Conservation (phyloP, 2,113 vertebrate genomes). For the Paramormyrops kingsleyae region DNA sequence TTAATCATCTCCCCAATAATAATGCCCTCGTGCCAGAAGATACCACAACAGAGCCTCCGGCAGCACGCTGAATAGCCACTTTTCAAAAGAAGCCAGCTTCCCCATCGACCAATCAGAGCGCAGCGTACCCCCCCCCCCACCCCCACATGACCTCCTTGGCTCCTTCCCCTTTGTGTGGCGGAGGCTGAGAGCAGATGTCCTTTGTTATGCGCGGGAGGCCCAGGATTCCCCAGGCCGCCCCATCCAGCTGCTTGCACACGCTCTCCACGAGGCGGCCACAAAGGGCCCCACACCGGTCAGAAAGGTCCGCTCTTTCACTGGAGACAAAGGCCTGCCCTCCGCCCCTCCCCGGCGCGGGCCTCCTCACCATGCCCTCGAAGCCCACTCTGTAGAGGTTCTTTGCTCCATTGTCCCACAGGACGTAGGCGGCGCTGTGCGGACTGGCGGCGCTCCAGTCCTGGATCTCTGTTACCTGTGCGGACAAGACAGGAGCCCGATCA, state of each 20-base stretch:
- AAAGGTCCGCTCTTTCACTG: conserved; percentile 30
- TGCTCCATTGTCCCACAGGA: conserved; percentile 98
- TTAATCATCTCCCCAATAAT: not conserved
- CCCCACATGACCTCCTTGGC: conserved; percentile 48
- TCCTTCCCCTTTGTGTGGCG: conserved; percentile 30
- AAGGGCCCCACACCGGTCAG: conserved; percentile 45
- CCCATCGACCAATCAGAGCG: conserved; percentile 4
- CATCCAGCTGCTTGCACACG: conserved; percentile 55
- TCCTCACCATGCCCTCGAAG: conserved; percentile 98
- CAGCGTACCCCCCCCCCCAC: not conserved
- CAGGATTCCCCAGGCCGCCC: conserved; percentile 24
- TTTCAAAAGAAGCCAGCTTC: conserved; percentile 32
- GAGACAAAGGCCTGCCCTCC: conserved; percentile 45
- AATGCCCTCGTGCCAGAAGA: not conserved
- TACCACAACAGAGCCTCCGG: conserved; percentile 4
- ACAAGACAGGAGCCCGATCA: not conserved
- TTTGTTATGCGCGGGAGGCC: conserved; percentile 64
- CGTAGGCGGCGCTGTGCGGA: conserved; percentile 94
- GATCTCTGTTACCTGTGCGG: conserved; percentile 87
- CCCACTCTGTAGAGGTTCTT: conserved; percentile 98
- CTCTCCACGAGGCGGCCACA: conserved; percentile 55
- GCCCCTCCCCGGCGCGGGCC: conserved; percentile 3
- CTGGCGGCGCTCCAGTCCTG: conserved; percentile 98
- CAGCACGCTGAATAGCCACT: conserved; percentile 15
- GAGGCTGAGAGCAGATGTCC: conserved; percentile 55